These are phyloP conservation scores for Sisyra terminalis DNA, from an alignment of 2,888 invertebrate species.

Conservation along the genomic window DNA sequence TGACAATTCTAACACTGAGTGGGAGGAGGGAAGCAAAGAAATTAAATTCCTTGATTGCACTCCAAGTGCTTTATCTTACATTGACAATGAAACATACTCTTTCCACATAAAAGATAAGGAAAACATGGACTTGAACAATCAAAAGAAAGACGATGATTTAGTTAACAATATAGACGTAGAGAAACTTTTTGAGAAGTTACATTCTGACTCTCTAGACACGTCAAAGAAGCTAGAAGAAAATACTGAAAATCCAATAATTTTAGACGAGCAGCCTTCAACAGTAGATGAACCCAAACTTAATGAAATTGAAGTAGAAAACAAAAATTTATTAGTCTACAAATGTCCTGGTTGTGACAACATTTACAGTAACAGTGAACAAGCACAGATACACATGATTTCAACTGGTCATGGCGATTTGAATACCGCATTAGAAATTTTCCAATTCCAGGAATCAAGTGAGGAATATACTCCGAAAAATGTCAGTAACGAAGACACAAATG, in stretches of 20 bases:
- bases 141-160: conserved; percentile 14
- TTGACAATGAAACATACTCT: conserved; percentile 27
- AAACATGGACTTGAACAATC: conserved; percentile 9
- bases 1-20: conserved; percentile 15
- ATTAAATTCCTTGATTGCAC: conserved; percentile 29
- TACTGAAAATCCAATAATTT: not conserved
- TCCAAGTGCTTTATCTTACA: conserved; percentile 28
- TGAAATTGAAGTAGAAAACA: not conserved
- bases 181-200: conserved; percentile 29
- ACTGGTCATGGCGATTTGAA: conserved; percentile 4
- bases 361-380: conserved; percentile 6
- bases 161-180: conserved; percentile 21
- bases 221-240: not conserved
- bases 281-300: not conserved
- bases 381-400: conserved; percentile 7
- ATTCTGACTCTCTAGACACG: conserved; percentile 21
- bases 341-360: conserved; percentile 6
- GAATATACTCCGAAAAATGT: not conserved
- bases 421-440: conserved; percentile 6
- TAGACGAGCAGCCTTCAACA: not conserved
- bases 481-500: too few relatives aligned
- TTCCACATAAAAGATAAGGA: conserved; percentile 25
- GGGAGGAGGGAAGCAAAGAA: conserved; percentile 13
- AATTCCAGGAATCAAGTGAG: conserved; percentile 1
- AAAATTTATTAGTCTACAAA: conserved; percentile 5